Percentiles rank a stretch among this genome's conserved stretches.
phyloP scores from a whole-genome alignment of 2,113 vertebrate species.

The Zapus hudsonius region DNA sequence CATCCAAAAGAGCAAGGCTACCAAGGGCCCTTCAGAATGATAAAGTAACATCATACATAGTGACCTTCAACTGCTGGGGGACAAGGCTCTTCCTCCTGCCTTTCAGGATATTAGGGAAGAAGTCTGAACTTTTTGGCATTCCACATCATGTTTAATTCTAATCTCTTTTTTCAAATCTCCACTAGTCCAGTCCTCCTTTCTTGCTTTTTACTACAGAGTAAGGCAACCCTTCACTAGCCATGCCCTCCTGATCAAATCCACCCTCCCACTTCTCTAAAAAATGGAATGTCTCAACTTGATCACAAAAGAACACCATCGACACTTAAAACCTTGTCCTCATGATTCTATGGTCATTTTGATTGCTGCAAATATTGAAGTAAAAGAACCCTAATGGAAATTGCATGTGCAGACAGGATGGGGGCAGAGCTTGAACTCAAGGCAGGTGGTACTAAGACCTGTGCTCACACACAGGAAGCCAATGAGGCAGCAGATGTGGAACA shows the following conservation, averaged over 20 bases:
- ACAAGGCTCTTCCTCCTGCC: background rate
- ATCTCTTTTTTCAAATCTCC: background rate
- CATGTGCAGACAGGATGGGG: background rate
- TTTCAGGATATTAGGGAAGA: background rate
- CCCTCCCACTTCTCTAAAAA: background rate
- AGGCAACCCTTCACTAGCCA: background rate
- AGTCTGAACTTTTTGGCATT: background rate
- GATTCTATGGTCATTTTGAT: background rate
- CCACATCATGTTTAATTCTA: background rate
- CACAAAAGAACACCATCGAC: background rate
- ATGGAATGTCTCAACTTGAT: background rate
- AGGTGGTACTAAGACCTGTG: rapidly evolving
- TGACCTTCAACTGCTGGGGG: background rate
- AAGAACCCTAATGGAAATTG: too few species aligned
- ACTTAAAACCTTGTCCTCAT: background rate
- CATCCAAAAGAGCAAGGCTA: background rate
- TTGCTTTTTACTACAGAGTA: background rate
- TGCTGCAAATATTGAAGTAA: background rate
- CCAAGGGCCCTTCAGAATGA: background rate
- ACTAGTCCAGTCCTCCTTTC: too few species aligned
- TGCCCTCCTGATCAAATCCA: background rate
- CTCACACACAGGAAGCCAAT: background rate
- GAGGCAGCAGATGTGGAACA: background rate
- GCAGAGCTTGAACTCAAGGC: background rate
- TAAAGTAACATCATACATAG: background rate